Conservation (phyloP, 2,888 invertebrate species). For the Acanthopleura granulata region DNA sequence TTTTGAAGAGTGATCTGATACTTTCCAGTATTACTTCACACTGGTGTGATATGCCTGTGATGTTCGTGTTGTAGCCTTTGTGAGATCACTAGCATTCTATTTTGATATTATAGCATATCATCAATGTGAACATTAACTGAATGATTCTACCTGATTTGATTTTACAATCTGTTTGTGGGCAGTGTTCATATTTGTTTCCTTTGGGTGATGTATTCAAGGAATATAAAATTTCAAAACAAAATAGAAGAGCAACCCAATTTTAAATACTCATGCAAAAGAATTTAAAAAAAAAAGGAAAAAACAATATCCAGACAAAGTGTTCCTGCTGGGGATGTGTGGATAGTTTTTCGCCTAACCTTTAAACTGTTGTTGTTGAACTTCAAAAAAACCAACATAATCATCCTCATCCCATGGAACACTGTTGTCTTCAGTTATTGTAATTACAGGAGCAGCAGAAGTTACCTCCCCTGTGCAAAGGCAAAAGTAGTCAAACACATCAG, state of each 20-base stretch:
- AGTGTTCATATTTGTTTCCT: no score
- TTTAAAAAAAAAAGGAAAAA: not conserved
- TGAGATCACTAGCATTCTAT: no score
- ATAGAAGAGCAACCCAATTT: conserved; percentile 17
- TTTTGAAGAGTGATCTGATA: no score
- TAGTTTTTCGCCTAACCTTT: conserved; percentile 27
- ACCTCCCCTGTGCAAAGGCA: conserved; percentile 2
- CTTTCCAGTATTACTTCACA: no score
- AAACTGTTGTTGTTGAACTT: conserved; percentile 28
- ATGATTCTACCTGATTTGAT: no score
- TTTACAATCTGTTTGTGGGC: no score
- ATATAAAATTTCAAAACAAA: conserved; percentile 6
- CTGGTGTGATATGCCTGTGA: no score
- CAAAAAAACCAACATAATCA: conserved; percentile 47
- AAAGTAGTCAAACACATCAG: conserved; percentile 18
- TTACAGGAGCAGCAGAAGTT: conserved; percentile 33
- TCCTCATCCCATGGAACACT: conserved; percentile 51
- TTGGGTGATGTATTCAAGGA: not conserved
- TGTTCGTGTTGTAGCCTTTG: no score
- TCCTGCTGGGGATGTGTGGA: not conserved
- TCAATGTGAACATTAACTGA: no score
- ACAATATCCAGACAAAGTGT: not conserved
- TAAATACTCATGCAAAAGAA: conserved; percentile 19
- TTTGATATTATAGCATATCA: no score
- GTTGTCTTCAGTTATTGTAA: conserved; percentile 52